Base-by-base conservation (phyloP, 2,113 vertebrate genomes). In the Etia nguti region DNA sequence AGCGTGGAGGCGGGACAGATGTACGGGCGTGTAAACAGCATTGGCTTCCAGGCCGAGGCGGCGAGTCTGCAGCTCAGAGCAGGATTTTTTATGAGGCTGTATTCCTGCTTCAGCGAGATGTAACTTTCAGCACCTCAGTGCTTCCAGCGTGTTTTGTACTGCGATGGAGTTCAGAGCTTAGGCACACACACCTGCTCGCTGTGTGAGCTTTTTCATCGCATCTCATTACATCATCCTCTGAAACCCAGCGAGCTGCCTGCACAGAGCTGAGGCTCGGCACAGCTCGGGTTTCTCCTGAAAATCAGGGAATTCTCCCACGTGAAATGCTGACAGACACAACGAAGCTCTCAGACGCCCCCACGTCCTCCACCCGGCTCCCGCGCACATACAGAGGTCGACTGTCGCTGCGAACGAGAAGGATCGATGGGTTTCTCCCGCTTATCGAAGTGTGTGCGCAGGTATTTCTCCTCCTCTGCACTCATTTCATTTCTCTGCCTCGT, bases 361-460 rank as follows among this genome's bases (percentile, higher is more conserved):
- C 57, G 0, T n/a, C 60, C 34, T 1, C 34, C 60, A 38, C 10
- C 1, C 34, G 1, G 38, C 38, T 0, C 41, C 24, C 15, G 48
- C 9, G 0, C 22, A 12, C 22, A 13, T 9, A 8, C 10, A 65
- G 60, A 65, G 60, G 60, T 65, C 10, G 34, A 65, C 34, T 65
- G 34, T 36, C 5, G 20, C 60, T 57, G 22, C 6, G 3, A 57
- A 57, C 22, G 1, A 10, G 12, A 12, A 18, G 26, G 13, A 31
- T 59, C 22, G 43, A 86, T 77, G 65, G 46, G 13, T 55, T 79
- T 34, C 22, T 34, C 31, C 38, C 24, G 2, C 55, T 87, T 60
- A 82, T 77, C 41, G 38, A 60, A 60, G 26, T 50, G 48, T 56
- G 34, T 80, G 10, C 15, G 84, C 65, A 81, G 59, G 79, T 70